Evolutionary conservation across 1,140 invertebrate genomes (phyloP).

Genomic region (Chrysomallon squamiferum): DNA sequence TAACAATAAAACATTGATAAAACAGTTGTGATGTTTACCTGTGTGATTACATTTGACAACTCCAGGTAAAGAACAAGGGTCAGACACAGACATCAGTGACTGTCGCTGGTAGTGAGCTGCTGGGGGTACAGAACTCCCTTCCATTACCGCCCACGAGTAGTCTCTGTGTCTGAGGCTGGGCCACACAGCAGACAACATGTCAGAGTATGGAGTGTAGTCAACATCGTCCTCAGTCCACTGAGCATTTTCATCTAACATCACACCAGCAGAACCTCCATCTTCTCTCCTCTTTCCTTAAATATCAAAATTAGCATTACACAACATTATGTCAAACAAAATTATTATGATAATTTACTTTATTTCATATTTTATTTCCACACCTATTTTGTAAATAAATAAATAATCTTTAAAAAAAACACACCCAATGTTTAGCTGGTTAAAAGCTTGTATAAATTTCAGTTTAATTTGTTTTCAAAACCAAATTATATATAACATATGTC

Average conservation of each 20-base stretch:
- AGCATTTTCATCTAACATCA: constrained; percentile 24
- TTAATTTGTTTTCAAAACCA: too few relatives aligned
- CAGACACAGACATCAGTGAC: constrained; percentile 1
- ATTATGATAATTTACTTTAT: too few relatives aligned
- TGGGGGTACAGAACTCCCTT: constrained; percentile 9
- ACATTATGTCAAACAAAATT: too few relatives aligned
- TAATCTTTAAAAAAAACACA: too few relatives aligned
- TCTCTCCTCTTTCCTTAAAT: not conserved
- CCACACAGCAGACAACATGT: constrained; percentile 46
- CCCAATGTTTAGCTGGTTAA: too few relatives aligned
- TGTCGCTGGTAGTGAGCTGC: constrained; percentile 20
- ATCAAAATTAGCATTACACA: too few relatives aligned
- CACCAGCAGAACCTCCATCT: not conserved
- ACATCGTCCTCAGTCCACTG: constrained; percentile 24
- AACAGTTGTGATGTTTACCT: too few relatives aligned
- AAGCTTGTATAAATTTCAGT: too few relatives aligned
- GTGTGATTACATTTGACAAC: constrained; percentile 23
- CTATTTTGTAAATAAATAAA: too few relatives aligned
- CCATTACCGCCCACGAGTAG: constrained; percentile 36
- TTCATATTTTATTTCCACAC: too few relatives aligned
- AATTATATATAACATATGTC: too few relatives aligned
- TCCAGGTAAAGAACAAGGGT: constrained; percentile 31
- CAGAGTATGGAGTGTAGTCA: constrained; percentile 37
- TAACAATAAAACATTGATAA: too few relatives aligned
- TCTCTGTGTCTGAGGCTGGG: constrained; percentile 31